These are phyloP conservation scores for Serinus canaria DNA, from an alignment of 2,113 vertebrate species.

Conservation along the genomic window DNA sequence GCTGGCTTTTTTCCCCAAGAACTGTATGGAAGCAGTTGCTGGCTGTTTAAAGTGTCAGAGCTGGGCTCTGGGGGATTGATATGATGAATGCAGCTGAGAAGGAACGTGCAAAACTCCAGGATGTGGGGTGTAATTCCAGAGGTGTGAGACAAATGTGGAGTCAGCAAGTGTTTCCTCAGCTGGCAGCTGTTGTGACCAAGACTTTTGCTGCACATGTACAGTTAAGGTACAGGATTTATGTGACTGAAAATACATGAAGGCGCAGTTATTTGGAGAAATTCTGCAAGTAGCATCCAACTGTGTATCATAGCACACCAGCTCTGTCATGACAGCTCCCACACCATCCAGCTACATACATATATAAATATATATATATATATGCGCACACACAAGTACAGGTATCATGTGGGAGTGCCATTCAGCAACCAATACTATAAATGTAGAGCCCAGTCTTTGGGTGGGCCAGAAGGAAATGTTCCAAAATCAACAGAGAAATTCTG, in stretches of 20 bases:
- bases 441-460: not conserved
- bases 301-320: accelerated
- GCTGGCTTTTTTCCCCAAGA: not conserved
- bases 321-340: not conserved
- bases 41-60: not conserved
- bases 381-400: not conserved
- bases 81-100: not conserved
- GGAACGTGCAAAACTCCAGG: not conserved
- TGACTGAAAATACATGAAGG: not conserved
- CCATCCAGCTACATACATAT: not conserved
- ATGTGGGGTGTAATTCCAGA: not conserved
- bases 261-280: not conserved
- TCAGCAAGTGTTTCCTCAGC: not conserved
- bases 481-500: not conserved
- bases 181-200: not conserved
- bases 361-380: not conserved
- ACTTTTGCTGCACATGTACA: not conserved
- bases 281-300: not conserved
- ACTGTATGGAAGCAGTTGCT: not conserved
- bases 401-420: not conserved
- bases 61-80: not conserved
- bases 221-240: not conserved
- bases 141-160: not conserved
- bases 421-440: accelerated
- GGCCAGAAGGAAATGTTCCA: not conserved